Evolutionary conservation across 2,888 invertebrate genomes (phyloP).

Genomic region (Lithophane socia): DNA sequence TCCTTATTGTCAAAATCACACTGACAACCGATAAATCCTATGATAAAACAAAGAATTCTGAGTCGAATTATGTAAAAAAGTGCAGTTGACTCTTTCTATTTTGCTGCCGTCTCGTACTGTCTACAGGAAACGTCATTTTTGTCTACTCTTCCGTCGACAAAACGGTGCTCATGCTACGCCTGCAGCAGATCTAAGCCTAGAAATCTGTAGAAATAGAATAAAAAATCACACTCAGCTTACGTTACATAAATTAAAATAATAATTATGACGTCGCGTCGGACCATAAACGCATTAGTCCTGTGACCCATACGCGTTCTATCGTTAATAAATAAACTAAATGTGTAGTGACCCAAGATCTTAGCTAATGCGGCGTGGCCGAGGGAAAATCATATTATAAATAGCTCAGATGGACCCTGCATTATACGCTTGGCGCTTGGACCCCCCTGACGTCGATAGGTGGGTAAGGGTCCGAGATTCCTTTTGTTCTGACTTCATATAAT

Average conservation of each 20-base stretch:
- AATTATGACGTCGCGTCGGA: constrained; percentile 38
- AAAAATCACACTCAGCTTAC: constrained; percentile 32
- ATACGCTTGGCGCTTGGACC: constrained; percentile 38
- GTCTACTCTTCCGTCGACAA: too few species aligned
- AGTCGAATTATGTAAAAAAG: too few species aligned
- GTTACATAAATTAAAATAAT: constrained; percentile 34
- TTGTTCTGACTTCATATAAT: constrained; percentile 46
- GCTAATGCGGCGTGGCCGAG: constrained; percentile 68
- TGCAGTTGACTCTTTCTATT: too few species aligned
- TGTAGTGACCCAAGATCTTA: constrained; percentile 73
- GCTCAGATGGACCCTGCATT: constrained; percentile 44
- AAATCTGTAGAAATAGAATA: background rate
- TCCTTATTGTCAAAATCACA: too few species aligned
- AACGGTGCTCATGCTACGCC: too few species aligned
- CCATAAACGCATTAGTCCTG: constrained; percentile 38
- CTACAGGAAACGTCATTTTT: too few species aligned
- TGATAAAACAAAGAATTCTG: too few species aligned
- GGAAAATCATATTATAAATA: constrained; percentile 71
- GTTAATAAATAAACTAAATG: constrained; percentile 72
- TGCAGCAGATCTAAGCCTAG: background rate
- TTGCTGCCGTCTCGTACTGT: too few species aligned
- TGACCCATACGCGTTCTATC: constrained; percentile 63
- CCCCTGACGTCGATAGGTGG: constrained; percentile 1
- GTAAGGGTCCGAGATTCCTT: constrained; percentile 21
- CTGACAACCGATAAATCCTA: too few species aligned